phyloP scores from a whole-genome alignment of 2,888 invertebrate genomes.

The Tenthredo scrophulariae region DNA sequence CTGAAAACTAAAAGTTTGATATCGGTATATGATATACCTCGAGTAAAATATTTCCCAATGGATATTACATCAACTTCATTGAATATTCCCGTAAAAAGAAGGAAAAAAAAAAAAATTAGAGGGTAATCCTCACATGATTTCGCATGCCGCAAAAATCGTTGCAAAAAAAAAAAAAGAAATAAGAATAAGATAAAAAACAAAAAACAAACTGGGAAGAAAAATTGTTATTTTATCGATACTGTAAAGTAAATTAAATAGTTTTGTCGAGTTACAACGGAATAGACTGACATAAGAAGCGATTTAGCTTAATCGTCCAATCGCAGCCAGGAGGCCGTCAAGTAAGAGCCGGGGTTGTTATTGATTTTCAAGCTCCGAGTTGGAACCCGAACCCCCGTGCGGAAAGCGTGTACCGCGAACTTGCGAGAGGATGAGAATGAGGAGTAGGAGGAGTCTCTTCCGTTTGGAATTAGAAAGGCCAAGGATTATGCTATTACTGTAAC shows the following conservation, averaged over 20 bases:
- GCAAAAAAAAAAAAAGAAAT: not conserved
- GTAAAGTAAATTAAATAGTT: not conserved
- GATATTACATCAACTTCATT: not conserved
- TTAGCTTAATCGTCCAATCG: constrained; percentile 47
- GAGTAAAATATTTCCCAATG: not conserved
- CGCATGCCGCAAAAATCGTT: not conserved
- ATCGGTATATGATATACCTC: not conserved
- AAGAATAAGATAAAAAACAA: not conserved
- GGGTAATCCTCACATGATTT: not conserved
- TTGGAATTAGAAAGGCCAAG: constrained; percentile 28
- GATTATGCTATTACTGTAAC: constrained; percentile 38
- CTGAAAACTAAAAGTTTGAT: not conserved
- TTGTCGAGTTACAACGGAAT: constrained; percentile 22
- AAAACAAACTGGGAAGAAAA: not conserved
- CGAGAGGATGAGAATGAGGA: constrained; percentile 19
- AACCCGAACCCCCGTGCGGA: constrained; percentile 27
- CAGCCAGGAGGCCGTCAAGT: constrained; percentile 26
- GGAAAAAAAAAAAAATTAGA: not conserved
- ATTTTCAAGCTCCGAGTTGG: constrained; percentile 61
- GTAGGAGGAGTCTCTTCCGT: constrained; percentile 35
- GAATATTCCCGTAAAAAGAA: not conserved
- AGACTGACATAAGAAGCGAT: not conserved
- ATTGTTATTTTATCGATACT: not conserved
- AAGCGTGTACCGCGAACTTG: constrained; percentile 28
- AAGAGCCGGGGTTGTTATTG: constrained; percentile 63